Base-by-base conservation (phyloP, 2,888 invertebrate genomes). In the Nebria salina region DNA sequence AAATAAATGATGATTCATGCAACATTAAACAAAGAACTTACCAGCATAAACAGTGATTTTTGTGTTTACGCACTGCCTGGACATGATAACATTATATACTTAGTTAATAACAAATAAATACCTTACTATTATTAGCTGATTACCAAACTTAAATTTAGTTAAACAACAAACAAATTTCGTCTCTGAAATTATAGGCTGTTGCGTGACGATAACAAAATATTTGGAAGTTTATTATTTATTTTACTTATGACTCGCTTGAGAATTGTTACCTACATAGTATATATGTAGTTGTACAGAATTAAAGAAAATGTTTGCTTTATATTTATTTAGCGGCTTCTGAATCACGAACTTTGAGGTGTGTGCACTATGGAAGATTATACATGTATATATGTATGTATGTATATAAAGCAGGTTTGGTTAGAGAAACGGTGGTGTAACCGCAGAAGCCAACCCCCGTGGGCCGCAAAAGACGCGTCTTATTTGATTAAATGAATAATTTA, bases 401-500 rank as follows among this genome's bases (percentile, higher is more conserved):
- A 25, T 70, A 70, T 20, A 70, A 34, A 70, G 25, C 20, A 26
- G 13, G 34, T 11, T 13, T 34, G 70, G 25, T 70, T 70, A 70
- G 70, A 25, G 70, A 26, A 70, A 26, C 70, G 54, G 5, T 66
- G 66, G 70, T 70, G 70, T 70, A 25, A 70, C 70, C 70, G 25
- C 70, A 70, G 13, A 70, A 25, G 70, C 70, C 70, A 70, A 70
- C 25, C 25, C 70, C 70, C 70, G 66, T 13, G 70, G 70, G 70
- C 70, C 70, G 13, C 73, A 73, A 83, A 82, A 82, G 83, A 77
- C 82, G 83, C 82, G 83, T 82, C 83, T 83, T 83, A 83, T 84
- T 84, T 84, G 83, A 84, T 84, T 84, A 84, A 84, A 84, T 83
- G 84, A 84, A 84, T 84, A 84, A 84, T 84, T 84, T 83, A 84